A percentile compares a stretch with the other conserved stretches of the same genome.
Evolutionary conservation across 1,140 invertebrate species (phyloP).

Genomic region (Conopomorpha cramerella): DNA sequence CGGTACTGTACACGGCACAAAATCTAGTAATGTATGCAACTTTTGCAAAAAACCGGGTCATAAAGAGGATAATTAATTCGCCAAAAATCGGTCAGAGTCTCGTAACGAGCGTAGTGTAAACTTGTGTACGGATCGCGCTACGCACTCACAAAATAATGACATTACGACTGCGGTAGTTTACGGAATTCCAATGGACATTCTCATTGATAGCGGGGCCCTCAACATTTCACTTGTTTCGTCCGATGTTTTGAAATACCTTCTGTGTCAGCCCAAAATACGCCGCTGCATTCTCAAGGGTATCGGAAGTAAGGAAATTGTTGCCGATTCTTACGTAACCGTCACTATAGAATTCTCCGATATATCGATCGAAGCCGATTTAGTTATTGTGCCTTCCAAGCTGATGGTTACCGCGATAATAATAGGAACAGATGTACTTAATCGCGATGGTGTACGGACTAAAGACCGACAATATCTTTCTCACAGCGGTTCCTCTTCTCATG

Average conservation of each 20-base stretch:
- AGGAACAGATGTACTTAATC: slow-evolving; percentile 13
- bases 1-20: too few species aligned
- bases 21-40: too few species aligned
- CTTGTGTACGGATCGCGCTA: too few species aligned
- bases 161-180: slow-evolving; percentile 10
- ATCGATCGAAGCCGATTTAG: neutral
- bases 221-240: slow-evolving; percentile 11
- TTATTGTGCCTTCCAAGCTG: slow-evolving; percentile 2
- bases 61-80: slow-evolving; percentile 7
- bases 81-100: too few species aligned
- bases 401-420: slow-evolving; percentile 10
- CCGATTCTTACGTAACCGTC: neutral
- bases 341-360: neutral
- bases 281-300: slow-evolving; percentile 10
- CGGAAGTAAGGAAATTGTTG: slow-evolving; percentile 10
- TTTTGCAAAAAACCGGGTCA: slow-evolving; percentile 10
- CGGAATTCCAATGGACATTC: slow-evolving; percentile 10
- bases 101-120: too few species aligned
- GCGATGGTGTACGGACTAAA: slow-evolving; percentile 9
- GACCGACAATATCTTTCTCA: too few species aligned
- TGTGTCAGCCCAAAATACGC: slow-evolving; percentile 3
- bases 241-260: slow-evolving; percentile 8
- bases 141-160: too few species aligned
- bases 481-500: too few species aligned
- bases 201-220: slow-evolving; percentile 13